These are phyloP conservation scores for Stenoptilia bipunctidactyla DNA, from an alignment of 2,888 invertebrate genomes.

Conservation along the genomic window DNA sequence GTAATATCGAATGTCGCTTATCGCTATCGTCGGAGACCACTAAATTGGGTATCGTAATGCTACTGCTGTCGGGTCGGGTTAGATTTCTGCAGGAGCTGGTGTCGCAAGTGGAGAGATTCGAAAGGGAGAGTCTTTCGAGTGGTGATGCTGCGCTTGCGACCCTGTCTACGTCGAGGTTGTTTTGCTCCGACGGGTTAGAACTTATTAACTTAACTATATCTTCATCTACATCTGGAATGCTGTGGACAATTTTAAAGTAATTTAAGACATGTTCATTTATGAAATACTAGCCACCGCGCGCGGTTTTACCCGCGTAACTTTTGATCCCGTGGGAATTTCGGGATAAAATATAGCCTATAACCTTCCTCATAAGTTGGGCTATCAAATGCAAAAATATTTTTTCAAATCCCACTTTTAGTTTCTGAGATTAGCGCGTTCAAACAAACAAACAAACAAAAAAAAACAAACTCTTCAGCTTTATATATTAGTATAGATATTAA, in stretches of 20 bases:
- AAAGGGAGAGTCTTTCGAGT: conserved; percentile 47
- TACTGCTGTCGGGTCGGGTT: conserved; percentile 47
- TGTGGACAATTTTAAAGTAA: conserved; percentile 19
- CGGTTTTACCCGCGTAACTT: too few species aligned
- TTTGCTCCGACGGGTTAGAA: conserved; percentile 39
- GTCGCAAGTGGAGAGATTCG: conserved; percentile 59
- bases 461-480: too few species aligned
- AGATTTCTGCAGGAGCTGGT: conserved; percentile 62
- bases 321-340: too few species aligned
- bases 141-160: conserved; percentile 43
- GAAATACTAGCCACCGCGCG: too few species aligned
- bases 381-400: too few species aligned
- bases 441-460: too few species aligned
- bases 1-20: conserved; percentile 51
- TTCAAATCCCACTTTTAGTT: too few species aligned
- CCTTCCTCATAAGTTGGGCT: too few species aligned
- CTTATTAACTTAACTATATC: conserved; percentile 63
- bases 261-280: too few species aligned
- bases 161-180: conserved; percentile 39
- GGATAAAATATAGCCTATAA: too few species aligned
- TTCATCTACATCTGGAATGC: conserved; percentile 70
- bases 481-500: too few species aligned
- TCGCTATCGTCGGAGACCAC: conserved; percentile 61
- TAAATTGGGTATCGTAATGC: conserved; percentile 62
- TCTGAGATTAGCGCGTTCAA: too few species aligned